These are phyloP conservation scores for Melozone crissalis DNA, from an alignment of 2,113 vertebrate species.

Conservation along the genomic window DNA sequence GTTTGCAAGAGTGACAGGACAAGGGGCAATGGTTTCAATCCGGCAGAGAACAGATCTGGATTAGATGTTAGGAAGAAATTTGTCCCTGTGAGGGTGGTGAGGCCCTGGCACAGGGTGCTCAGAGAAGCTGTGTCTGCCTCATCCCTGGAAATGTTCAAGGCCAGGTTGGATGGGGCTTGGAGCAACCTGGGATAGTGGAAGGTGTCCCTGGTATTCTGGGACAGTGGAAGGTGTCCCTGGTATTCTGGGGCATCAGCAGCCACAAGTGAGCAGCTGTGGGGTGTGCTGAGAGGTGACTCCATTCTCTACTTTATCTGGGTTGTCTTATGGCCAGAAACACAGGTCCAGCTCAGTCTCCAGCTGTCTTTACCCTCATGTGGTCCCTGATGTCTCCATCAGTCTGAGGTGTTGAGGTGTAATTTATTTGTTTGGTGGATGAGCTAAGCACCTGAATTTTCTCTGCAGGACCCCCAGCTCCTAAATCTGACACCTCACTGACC, in stretches of 20 bases:
- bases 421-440: not conserved
- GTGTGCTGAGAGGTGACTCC: not conserved
- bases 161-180: rapidly evolving
- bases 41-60: not conserved
- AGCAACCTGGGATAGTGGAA: not conserved
- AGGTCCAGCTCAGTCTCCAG: not conserved
- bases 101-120: not conserved
- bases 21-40: not conserved
- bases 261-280: not conserved
- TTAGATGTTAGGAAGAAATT: not conserved
- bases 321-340: not conserved
- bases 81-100: rapidly evolving
- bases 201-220: not conserved
- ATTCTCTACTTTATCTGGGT: not conserved
- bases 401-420: not conserved
- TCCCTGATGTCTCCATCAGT: too few relatives aligned
- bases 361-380: not conserved
- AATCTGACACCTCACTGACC: not conserved
- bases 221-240: not conserved
- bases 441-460: not conserved
- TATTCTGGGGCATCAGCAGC: not conserved
- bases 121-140: not conserved
- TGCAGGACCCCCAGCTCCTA: constrained; percentile 47
- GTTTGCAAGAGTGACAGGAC: not conserved
- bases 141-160: not conserved